These are phyloP conservation scores for Anarhynchus alexandrinus DNA, from an alignment of 2,113 vertebrate genomes.

Conservation along the genomic window DNA sequence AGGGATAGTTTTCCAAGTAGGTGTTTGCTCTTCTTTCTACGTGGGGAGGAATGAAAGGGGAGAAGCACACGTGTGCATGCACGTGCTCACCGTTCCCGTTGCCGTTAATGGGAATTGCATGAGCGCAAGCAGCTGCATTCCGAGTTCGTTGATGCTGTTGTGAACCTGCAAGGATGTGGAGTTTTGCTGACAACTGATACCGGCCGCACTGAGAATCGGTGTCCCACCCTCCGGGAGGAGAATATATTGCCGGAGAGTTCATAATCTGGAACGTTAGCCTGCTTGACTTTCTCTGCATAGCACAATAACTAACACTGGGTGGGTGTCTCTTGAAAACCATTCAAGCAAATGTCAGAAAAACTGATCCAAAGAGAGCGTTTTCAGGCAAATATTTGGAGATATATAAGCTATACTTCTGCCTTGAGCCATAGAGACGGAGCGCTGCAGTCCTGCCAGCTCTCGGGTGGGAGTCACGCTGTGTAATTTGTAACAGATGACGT, in stretches of 20 bases:
- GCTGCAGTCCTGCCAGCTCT: neutral
- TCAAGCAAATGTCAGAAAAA: constrained; percentile 27
- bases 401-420: constrained; percentile 1
- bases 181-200: neutral
- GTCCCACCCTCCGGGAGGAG: neutral
- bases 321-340: constrained; percentile 8
- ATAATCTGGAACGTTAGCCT: neutral
- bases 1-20: neutral
- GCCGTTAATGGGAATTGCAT: neutral
- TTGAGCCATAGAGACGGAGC: neutral
- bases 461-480: neutral
- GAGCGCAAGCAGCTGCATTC: neutral
- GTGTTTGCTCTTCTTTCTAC: neutral
- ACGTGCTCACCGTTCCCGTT: neutral
- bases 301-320: neutral
- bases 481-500: constrained; percentile 31
- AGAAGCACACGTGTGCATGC: neutral
- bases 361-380: neutral
- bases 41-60: neutral
- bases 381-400: constrained; percentile 44
- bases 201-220: neutral
- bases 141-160: neutral
- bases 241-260: neutral
- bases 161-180: neutral
- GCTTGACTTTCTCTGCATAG: neutral